Evolutionary conservation across 2,888 invertebrate species (phyloP), one percentile per base, ranked within the genome.

Genomic region (Pelosia muscerda): DNA sequence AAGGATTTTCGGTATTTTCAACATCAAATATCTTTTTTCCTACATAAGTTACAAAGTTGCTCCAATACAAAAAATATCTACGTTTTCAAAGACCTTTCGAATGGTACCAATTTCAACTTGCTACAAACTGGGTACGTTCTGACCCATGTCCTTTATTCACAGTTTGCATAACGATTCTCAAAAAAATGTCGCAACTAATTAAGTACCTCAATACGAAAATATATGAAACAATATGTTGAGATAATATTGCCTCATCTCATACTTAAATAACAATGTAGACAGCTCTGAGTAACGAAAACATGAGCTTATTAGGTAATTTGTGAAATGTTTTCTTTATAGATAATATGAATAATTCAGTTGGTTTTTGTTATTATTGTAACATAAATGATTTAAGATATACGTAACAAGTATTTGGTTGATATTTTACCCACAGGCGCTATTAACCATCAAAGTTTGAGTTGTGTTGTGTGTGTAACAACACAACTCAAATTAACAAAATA

Each of bases 261-360:
- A 34, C 58, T 34, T 22, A 15, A 59, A 59, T 59, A 59, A 59
- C 23, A 59, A 55, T 4, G 26, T 55, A 15, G 25, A 59, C 49
- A n/a, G 59, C 38, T 59, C 38, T 10, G 19, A 38, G 59, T 19
- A 59, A 34, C 59, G 23, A 25, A 38, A 59, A 38, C 59, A 38
- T 38, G 23, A 38, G 58, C 31, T 22, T 59, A 38, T 22, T 59
- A 59, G 19, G 15, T 38, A 59, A 38, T 59, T 23, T 23, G 15
- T 31, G 15, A 23, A 34, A 31, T 22, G 34, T 59, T 59, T 59
- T 58, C 58, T 22, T 58, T 34, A 15, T 1, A 23, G 9, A 59
- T 38, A 59, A 1, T 59, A 34, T 34, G 34, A 34, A 34, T 34
- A 11, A 25, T n/a, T 55, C 13, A 8, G 22, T 23, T 59, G 34